phyloP scores from a whole-genome alignment of 2,888 invertebrate genomes.

The Drosophila yooni region DNA sequence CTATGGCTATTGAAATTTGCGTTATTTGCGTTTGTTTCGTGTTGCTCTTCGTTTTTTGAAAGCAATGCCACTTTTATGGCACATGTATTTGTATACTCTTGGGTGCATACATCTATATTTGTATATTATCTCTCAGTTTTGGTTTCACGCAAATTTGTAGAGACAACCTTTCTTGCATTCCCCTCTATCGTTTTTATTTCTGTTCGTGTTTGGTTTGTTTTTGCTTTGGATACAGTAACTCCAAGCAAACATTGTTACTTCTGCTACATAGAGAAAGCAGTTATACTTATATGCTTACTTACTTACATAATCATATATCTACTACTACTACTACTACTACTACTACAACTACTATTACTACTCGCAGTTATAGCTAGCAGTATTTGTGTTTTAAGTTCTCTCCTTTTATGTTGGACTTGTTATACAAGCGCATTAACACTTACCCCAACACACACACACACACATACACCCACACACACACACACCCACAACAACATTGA shows the following conservation, averaged over 20 bases:
- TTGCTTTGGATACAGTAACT: conserved; percentile 25
- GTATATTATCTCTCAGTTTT: conserved; percentile 34
- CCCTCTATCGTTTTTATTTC: conserved; percentile 20
- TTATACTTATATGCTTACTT: conserved; percentile 38
- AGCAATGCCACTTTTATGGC: conserved; percentile 53
- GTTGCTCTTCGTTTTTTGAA: conserved; percentile 29
- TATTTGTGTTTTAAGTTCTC: conserved; percentile 36
- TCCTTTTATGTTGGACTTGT: conserved; percentile 24
- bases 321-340: conserved; percentile 12
- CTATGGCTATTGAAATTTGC: conserved; percentile 53
- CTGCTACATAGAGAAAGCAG: conserved; percentile 36
- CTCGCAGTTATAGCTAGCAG: conserved; percentile 31
- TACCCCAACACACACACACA: conserved; percentile 8
- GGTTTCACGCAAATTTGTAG: conserved; percentile 49
- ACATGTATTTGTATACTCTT: conserved; percentile 44
- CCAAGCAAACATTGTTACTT: conserved; percentile 34
- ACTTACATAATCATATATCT: conserved; percentile 30
- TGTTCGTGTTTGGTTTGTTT: conserved; percentile 16
- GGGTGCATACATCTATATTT: conserved; percentile 24
- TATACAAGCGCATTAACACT: conserved; percentile 32
- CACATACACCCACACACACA: neutral
- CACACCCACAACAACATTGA: conserved; percentile 2
- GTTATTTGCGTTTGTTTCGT: conserved; percentile 51
- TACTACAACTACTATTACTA: conserved; percentile 16
- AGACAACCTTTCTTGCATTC: conserved; percentile 46